Evolutionary conservation across 2,113 vertebrate species (phyloP), one percentile per base, ranked within the genome.

Genomic region (Arizona elegans): DNA sequence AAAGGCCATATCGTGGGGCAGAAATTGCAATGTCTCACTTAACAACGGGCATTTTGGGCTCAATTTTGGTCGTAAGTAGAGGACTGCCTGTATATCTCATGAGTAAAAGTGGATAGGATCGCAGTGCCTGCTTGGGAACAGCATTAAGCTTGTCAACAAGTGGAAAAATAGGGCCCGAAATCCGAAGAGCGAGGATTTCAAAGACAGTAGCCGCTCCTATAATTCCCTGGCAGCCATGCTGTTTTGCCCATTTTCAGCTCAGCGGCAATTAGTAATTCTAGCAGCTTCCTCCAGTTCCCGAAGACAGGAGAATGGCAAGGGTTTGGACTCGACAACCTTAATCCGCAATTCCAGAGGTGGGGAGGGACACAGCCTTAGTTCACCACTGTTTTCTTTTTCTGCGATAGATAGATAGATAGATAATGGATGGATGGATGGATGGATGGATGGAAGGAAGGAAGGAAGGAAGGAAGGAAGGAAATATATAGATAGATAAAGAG

Each of bases 231-330:
- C 92, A 94, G 87, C 54, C 26, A 21, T 23, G 65, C 8, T 91
- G 12, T 2, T 65, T 86, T 11, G 0, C 0, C 65, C 38, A 26
- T 92, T 94, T 92, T 87, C 93, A 91, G 23, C 81, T 8, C 33
- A 1, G 47, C 91, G 10, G 70, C 89, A 93, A 88, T 92, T 24
- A 91, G 93, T 17, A 56, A 94, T 91, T 94, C 23, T 56, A 94
- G 53, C 59, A 21, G 94, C 85, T 90, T 87, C 33, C 62, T 96
- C 94, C 53, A 65, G 90, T 52, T 94, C 93, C 59, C 53, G 38
- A 0, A 93, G 90, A 53, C 93, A 59, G 9, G 70, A 91, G 93
- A 26, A 17, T 2, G 92, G 53, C 0, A 58, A 43, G 47, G 8
- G 0, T 5, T 54, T 38, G 47, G 47, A 58, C 17, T 92, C 43